Percentiles rank a stretch among this genome's conserved stretches.
Evolutionary conservation across 2,888 invertebrate species (phyloP).

Genomic region (Clitarchus hookeri): DNA sequence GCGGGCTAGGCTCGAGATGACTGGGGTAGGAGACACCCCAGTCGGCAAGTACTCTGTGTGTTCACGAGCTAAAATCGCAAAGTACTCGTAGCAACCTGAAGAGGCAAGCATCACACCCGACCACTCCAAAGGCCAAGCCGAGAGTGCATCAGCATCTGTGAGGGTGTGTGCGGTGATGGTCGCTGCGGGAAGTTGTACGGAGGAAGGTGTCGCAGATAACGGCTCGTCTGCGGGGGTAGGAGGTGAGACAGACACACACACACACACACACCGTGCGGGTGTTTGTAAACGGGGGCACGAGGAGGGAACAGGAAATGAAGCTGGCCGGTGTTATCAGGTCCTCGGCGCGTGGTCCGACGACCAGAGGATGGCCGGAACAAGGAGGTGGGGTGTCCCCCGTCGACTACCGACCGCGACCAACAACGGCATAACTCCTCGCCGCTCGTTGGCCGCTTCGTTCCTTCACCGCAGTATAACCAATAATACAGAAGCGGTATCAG

Average conservation of each 20-base stretch:
- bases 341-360: constrained; percentile 51
- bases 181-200: neutral
- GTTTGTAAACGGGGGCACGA: constrained; percentile 23
- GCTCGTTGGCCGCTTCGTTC: too few relatives aligned
- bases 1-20: too few relatives aligned
- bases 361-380: constrained; percentile 52
- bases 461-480: too few relatives aligned
- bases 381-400: constrained; percentile 49
- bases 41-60: too few relatives aligned
- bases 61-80: too few relatives aligned
- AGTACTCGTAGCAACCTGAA: too few relatives aligned
- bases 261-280: neutral
- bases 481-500: too few relatives aligned
- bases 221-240: neutral
- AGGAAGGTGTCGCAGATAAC: constrained; percentile 1
- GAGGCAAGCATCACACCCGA: too few relatives aligned
- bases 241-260: neutral
- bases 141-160: too few relatives aligned
- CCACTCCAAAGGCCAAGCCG: too few relatives aligned
- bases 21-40: too few relatives aligned
- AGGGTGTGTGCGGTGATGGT: neutral
- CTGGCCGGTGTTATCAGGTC: constrained; percentile 55
- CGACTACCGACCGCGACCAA: constrained; percentile 37
- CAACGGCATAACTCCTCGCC: constrained; percentile 20
- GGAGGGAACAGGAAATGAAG: constrained; percentile 44